A percentile compares a stretch with the other conserved stretches of the same genome.
phyloP scores from a whole-genome alignment of 2,113 vertebrate species.

The Pluvialis apricaria region DNA sequence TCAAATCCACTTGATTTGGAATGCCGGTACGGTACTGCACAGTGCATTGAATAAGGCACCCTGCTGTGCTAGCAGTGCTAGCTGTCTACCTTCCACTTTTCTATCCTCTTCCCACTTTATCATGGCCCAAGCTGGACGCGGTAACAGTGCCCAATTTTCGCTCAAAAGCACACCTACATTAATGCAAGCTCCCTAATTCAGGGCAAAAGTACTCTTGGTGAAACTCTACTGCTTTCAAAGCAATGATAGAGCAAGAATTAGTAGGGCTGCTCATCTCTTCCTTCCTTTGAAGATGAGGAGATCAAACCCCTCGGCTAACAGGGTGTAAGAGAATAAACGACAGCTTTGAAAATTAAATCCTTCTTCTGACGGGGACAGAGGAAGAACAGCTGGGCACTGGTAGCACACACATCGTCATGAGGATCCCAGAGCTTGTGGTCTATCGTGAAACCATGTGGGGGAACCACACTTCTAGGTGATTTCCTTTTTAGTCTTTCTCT shows the following conservation, averaged over 20 bases:
- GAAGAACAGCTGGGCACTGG: background rate
- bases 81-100: background rate
- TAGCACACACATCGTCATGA: background rate
- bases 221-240: background rate
- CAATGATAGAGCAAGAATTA: background rate
- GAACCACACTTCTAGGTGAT: background rate
- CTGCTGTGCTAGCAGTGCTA: background rate
- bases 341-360: background rate
- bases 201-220: background rate
- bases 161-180: background rate
- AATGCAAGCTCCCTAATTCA: background rate
- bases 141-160: background rate
- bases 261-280: background rate
- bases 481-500: background rate
- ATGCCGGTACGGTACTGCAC: background rate
- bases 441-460: fast-evolving
- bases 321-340: no score
- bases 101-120: background rate
- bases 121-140: background rate
- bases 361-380: background rate
- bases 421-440: background rate
- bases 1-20: background rate
- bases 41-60: background rate
- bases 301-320: background rate
- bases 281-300: background rate